Evolutionary conservation across 2,888 invertebrate species (phyloP), one percentile per base, ranked within the genome.

Genomic region (Lithosia quadra): DNA sequence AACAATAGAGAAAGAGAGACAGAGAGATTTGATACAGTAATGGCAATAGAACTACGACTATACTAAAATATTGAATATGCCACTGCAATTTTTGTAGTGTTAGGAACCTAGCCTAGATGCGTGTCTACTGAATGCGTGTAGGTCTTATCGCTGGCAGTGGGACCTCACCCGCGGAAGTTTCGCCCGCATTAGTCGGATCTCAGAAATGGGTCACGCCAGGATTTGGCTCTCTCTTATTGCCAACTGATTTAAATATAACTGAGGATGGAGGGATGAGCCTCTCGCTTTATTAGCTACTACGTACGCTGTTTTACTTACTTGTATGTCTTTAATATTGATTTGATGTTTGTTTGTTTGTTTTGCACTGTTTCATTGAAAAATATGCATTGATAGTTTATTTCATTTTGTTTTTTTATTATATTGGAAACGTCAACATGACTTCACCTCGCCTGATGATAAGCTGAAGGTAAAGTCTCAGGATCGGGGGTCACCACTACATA

Each of bases 121-220:
- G 9, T 49, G n/a, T 49, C n/a, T 49, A n/a, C n/a, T 1, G 0
- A 9, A n/a, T 8, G 49, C 9, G 9, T 49, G 18, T 43, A 7
- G 1, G 4, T 39, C 7, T 33, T 21, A 2, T 34, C 87, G 88
- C 91, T 86, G 4, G 18, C 74, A 87, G 53, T 78, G 34, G 21
- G 55, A 72, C 88, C 82, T 43, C 70, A 72, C 78, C 59, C 67
- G 36, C 85, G 88, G 86, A 89, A 88, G 87, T 87, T 87, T 85
- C 85, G 83, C 79, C 79, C 78, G 90, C 91, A 91, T 93, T 93
- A 93, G 88, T 86, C 84, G 91, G 90, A 91, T 92, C 90, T 88
- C 86, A 89, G 91, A 94, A 94, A 89, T 94, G 91, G 95, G 95
- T 94, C 94, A 92, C 88, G 87, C 86, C 87, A 86, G 94, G 93